Conservation (phyloP, 2,888 invertebrate genomes). For the Apomyelois bistriatella region DNA sequence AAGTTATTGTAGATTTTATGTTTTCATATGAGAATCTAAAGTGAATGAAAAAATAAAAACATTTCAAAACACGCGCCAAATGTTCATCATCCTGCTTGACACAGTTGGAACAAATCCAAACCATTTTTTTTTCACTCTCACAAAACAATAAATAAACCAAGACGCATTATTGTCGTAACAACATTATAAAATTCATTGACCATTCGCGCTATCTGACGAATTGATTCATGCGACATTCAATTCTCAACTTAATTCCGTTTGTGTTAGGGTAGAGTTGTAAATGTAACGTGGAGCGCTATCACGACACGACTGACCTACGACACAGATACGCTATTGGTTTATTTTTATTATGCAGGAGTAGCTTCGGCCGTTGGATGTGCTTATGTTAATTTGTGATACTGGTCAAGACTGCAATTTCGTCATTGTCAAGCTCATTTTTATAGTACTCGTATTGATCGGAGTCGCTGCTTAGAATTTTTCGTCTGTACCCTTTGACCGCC, state of each 20-base stretch:
- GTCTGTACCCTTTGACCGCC: too few relatives aligned
- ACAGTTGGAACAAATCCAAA: too few relatives aligned
- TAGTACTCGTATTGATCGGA: too few relatives aligned
- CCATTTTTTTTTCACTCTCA: not conserved
- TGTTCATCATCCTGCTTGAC: too few relatives aligned
- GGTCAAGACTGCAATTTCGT: too few relatives aligned
- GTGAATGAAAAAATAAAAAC: too few relatives aligned
- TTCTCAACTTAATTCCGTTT: not conserved
- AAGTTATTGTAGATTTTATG: too few relatives aligned
- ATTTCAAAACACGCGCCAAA: too few relatives aligned
- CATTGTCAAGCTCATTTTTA: too few relatives aligned
- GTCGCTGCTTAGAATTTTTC: too few relatives aligned
- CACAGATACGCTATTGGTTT: not conserved
- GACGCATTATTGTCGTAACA: not conserved
- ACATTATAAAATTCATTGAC: slow-evolving; percentile 6
- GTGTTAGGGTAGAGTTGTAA: not conserved
- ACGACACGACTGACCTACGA: slow-evolving; percentile 4
- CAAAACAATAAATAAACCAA: not conserved
- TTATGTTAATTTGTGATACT: not conserved
- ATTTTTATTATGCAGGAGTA: not conserved
- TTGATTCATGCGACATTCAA: not conserved
- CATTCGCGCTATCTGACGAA: not conserved
- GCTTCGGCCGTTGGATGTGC: not conserved
- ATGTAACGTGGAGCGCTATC: too few relatives aligned
- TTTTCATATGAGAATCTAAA: too few relatives aligned